Evolutionary conservation across 2,797 vertebrate species (phyloP), one percentile per base, ranked within the genome.

Genomic region (Alcedo quadribrachys): DNA sequence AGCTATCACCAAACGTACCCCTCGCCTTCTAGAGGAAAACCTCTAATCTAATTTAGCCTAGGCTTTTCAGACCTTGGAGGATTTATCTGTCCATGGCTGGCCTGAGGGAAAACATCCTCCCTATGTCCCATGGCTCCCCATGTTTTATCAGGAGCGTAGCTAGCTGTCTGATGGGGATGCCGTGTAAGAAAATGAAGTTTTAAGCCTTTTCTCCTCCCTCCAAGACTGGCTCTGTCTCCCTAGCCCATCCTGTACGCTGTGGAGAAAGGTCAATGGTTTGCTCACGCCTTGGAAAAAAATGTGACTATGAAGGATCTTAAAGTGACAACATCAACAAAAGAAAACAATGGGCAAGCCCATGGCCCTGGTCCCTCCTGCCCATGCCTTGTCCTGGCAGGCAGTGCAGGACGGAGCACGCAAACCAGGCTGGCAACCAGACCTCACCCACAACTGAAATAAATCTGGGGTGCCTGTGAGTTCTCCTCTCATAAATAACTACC

Each of bases 91-190:
- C 45, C 4, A 1, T 8, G n/a, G 27, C 73, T 74, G n/a, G 6
- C 1, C 13, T 3, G 5, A 73, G 48, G 42, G 19, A 46, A 61
- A 86, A 54, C 11, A 51, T 24, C 65, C 30, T 89, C 43, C 62
- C 24, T 5, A 15, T 1, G 2, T n/a, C 32, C 15, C 0, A 14
- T 14, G 4, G 35, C 51, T 60, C 32, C 55, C 37, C 1, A 0
- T 16, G 35, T 81, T 24, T 58, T 43, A 51, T 27, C 3, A 3
- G n/a, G 37, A 63, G 15, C 1, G 1, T 68, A 46, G 65, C 46
- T 55, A n/a, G 18, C 13, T 17, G 9, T 48, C 45, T 35, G 51
- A 30, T n/a, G 48, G 66, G 20, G 12, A 28, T 9, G 32, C 9
- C 33, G 40, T 15, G 7, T 3, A 35, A 70, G 55, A 40, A 77